These are phyloP conservation scores for Hydractinia symbiolongicarpus DNA, from an alignment of 30 jellyfish, hydroid and myxozoan genomes.

Conservation along the genomic window DNA sequence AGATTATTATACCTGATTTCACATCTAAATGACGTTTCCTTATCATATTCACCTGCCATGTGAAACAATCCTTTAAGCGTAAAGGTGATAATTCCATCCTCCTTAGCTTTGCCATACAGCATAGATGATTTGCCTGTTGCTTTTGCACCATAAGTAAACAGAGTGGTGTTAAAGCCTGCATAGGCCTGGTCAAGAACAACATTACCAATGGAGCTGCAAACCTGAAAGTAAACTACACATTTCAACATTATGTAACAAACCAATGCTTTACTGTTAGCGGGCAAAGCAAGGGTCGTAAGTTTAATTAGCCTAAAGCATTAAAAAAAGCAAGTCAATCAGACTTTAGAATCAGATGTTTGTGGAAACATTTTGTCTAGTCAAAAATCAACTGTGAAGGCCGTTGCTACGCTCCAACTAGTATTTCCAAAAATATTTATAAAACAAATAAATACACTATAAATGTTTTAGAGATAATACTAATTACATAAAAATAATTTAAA, in stretches of 20 bases:
- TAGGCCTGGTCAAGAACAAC: constrained; percentile 58
- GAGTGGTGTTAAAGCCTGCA: constrained; percentile 79
- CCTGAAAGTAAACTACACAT: constrained; percentile 27
- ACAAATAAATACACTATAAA: no score
- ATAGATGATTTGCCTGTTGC: constrained; percentile 70
- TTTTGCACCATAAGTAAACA: constrained; percentile 75
- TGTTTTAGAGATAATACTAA: no score
- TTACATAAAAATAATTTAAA: no score
- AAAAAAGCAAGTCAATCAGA: no score
- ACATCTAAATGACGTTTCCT: constrained; percentile 80
- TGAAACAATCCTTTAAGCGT: constrained; percentile 52
- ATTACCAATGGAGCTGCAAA: constrained; percentile 45
- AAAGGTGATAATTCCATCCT: constrained; percentile 50
- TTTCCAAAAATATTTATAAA: no score
- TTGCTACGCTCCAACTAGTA: no score
- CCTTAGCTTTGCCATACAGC: constrained; percentile 62
- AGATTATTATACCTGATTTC: constrained; percentile 69
- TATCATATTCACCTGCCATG: constrained; percentile 66
- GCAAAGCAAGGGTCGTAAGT: no score
- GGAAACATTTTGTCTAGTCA: no score
- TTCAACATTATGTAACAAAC: not conserved
- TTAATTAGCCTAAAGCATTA: no score
- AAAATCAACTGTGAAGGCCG: no score
- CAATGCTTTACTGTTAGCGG: no score
- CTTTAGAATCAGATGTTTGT: no score